These are phyloP conservation scores for Uromys caudimaculatus DNA, from an alignment of 2,797 vertebrate genomes.

Conservation along the genomic window DNA sequence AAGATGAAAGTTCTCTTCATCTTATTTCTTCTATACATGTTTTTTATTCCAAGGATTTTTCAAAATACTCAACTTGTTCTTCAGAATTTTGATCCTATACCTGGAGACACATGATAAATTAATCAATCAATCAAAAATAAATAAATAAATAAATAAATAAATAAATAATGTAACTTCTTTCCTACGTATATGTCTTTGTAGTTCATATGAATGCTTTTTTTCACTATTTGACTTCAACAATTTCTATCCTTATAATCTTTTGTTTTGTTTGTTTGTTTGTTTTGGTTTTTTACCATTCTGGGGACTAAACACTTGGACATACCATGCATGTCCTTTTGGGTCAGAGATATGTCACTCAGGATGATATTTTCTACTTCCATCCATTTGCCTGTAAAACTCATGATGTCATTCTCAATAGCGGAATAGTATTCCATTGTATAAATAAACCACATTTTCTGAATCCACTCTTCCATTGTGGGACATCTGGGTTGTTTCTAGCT, in stretches of 20 bases:
- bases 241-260: background rate
- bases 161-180: constrained; percentile 11
- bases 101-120: background rate
- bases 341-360: background rate
- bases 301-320: background rate
- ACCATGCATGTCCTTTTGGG: background rate
- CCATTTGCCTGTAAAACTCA: background rate
- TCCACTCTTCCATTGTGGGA: background rate
- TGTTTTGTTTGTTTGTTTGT: background rate
- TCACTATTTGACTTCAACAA: constrained; percentile 14
- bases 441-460: background rate
- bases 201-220: background rate
- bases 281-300: background rate
- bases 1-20: background rate
- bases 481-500: background rate
- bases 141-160: background rate
- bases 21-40: background rate
- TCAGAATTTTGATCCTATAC: background rate
- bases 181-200: background rate
- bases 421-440: background rate
- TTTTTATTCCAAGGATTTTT: constrained; percentile 45
- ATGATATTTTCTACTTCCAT: background rate
- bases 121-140: background rate
- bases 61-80: background rate
- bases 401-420: background rate